These are phyloP conservation scores for Ailuropoda melanoleuca DNA, from an alignment of 2,113 vertebrate genomes.

Conservation along the genomic window DNA sequence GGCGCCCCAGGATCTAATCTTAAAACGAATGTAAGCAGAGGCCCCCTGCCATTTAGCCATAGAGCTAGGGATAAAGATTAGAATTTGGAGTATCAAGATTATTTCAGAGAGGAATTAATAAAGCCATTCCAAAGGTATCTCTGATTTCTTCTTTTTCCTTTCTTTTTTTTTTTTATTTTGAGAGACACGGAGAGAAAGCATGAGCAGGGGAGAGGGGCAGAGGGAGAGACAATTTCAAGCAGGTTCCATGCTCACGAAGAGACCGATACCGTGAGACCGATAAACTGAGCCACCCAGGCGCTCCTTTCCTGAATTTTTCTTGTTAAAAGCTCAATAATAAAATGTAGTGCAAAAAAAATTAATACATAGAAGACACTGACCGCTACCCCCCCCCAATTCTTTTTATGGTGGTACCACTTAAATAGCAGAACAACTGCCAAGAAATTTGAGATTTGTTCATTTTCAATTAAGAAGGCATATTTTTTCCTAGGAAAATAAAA, in stretches of 20 bases:
- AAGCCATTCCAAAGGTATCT: neutral
- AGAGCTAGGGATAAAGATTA: neutral
- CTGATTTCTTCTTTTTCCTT: neutral
- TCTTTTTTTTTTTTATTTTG: neutral
- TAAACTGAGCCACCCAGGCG: neutral
- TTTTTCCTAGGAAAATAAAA: neutral
- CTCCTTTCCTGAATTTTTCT: neutral
- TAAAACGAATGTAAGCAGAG: neutral
- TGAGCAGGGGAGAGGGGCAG: neutral
- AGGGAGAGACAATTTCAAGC: neutral
- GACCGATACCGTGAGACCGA: neutral
- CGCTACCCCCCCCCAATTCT: neutral
- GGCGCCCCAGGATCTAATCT: neutral
- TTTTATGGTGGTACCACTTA: neutral
- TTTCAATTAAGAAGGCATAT: neutral
- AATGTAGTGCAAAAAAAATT: neutral
- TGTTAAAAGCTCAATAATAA: neutral
- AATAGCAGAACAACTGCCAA: neutral
- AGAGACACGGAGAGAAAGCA: neutral
- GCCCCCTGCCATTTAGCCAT: neutral
- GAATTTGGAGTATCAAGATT: neutral
- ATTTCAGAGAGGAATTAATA: neutral
- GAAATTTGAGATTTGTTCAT: neutral
- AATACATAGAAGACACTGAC: neutral
- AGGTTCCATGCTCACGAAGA: neutral